Percentiles rank a stretch among this genome's conserved stretches.
phyloP scores from a whole-genome alignment of 2,797 vertebrate species.

The Sebastes vulpes region DNA sequence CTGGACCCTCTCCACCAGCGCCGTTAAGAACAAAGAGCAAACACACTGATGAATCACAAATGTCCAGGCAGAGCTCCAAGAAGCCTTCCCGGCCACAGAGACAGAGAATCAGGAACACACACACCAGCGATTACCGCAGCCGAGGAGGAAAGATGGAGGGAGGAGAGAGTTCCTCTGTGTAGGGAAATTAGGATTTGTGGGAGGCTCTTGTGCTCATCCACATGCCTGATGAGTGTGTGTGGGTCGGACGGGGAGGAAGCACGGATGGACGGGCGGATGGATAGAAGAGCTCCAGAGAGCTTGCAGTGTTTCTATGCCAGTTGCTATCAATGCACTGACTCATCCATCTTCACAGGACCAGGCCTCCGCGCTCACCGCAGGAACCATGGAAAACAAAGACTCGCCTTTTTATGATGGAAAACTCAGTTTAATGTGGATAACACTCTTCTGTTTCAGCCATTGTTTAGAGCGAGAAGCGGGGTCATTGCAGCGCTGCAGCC shows the following conservation, averaged over 20 bases:
- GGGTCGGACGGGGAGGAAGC: constrained; percentile 55
- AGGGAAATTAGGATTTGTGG: constrained; percentile 47
- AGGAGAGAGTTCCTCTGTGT: constrained; percentile 44
- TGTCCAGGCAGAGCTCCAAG: constrained; percentile 75
- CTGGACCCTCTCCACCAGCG: constrained; percentile 67
- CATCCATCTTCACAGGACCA: constrained; percentile 50
- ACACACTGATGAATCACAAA: constrained; percentile 79
- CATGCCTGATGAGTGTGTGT: constrained; percentile 59
- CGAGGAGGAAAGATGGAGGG: constrained; percentile 13
- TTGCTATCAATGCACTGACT: constrained; percentile 60
- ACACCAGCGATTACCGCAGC: constrained; percentile 44
- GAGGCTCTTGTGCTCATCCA: constrained; percentile 49
- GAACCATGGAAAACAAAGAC: constrained; percentile 73
- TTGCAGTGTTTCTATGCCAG: constrained; percentile 36
- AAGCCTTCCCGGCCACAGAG: constrained; percentile 56
- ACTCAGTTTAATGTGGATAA: constrained; percentile 57
- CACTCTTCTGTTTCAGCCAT: constrained; percentile 59
- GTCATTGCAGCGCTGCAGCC: constrained; percentile 13
- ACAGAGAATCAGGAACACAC: constrained; percentile 51
- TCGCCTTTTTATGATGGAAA: constrained; percentile 63
- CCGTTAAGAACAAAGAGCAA: constrained; percentile 69
- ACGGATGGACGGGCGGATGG: constrained; percentile 34
- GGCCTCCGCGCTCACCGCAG: constrained; percentile 60
- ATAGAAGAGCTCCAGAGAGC: constrained; percentile 32
- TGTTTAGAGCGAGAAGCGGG: constrained; percentile 51